These are phyloP conservation scores for Drosophila paramelanica DNA, from an alignment of 2,888 invertebrate genomes.

Conservation along the genomic window DNA sequence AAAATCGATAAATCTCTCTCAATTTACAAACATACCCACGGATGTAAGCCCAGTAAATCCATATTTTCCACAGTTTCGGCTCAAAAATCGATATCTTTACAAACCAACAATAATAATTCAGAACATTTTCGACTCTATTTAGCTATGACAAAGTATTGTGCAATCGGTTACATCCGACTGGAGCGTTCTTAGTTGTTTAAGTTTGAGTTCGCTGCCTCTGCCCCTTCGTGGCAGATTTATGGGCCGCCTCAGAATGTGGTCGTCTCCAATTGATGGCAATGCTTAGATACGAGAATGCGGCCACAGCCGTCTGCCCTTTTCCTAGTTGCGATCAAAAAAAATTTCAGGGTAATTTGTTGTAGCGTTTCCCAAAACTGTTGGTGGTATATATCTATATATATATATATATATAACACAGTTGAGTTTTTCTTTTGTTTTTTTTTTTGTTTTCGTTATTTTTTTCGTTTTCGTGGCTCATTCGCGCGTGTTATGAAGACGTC, in stretches of 20 bases:
- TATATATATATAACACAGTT: neutral
- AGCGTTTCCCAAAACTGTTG: slow-evolving; percentile 63
- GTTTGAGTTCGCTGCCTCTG: slow-evolving; percentile 14
- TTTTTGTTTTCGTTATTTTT: slow-evolving; percentile 17
- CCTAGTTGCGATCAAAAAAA: slow-evolving; percentile 35
- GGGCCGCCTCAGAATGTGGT: slow-evolving; percentile 55
- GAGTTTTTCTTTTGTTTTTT: slow-evolving; percentile 13
- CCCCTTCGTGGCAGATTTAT: slow-evolving; percentile 67
- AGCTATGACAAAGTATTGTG: too few species aligned
- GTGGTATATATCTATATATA: slow-evolving; percentile 46
- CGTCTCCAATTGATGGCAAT: slow-evolving; percentile 53
- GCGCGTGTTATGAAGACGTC: slow-evolving; percentile 80
- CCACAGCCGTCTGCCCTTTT: slow-evolving; percentile 1
- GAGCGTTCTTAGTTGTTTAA: too few species aligned
- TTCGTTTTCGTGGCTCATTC: slow-evolving; percentile 36
- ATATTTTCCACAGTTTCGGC: too few species aligned
- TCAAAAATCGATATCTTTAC: too few species aligned
- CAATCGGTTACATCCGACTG: too few species aligned
- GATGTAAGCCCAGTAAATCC: too few species aligned
- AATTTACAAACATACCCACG: too few species aligned
- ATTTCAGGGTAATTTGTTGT: slow-evolving; percentile 76
- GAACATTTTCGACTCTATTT: too few species aligned
- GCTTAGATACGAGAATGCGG: slow-evolving; percentile 45
- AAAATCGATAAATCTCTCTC: too few species aligned
- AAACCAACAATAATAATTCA: too few species aligned